Evolutionary conservation across 2,888 invertebrate genomes (phyloP).

Genomic region (Phalera bucephala): DNA sequence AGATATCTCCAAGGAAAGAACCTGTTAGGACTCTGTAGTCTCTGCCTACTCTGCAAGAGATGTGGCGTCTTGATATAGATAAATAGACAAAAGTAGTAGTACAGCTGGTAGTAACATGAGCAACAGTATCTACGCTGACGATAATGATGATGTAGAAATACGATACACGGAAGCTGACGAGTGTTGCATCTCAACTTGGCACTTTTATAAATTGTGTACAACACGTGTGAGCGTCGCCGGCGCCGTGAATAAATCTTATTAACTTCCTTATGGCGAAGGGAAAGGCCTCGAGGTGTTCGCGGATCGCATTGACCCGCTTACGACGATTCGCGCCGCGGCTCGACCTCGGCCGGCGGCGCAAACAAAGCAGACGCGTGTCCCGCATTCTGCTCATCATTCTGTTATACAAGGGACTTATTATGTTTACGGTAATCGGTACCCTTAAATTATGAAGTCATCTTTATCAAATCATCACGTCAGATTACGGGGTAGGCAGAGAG

Average conservation of each 20-base stretch:
- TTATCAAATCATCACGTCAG: too few relatives aligned
- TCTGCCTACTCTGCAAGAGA: too few relatives aligned
- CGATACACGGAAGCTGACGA: background rate
- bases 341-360: conserved; percentile 33
- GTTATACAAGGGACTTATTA: conserved; percentile 24
- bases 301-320: conserved; percentile 64
- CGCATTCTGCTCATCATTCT: conserved; percentile 38
- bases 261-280: conserved; percentile 53
- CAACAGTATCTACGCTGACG: too few relatives aligned
- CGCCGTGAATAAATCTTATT: conserved; percentile 43
- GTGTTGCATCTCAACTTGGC: conserved; percentile 6
- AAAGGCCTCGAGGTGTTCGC: conserved; percentile 56
- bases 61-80: too few relatives aligned
- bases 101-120: too few relatives aligned
- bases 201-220: conserved; percentile 21
- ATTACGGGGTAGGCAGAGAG: too few relatives aligned
- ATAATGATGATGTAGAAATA: too few relatives aligned
- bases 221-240: conserved; percentile 12
- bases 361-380: conserved; percentile 45
- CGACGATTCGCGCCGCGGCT: conserved; percentile 31
- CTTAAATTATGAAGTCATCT: background rate
- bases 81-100: too few relatives aligned
- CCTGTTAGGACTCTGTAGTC: too few relatives aligned
- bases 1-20: too few relatives aligned
- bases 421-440: conserved; percentile 22